A percentile compares a stretch with the other conserved stretches of the same genome.
Conservation (phyloP, 2,797 vertebrate genomes). For the Carduelis carduelis region DNA sequence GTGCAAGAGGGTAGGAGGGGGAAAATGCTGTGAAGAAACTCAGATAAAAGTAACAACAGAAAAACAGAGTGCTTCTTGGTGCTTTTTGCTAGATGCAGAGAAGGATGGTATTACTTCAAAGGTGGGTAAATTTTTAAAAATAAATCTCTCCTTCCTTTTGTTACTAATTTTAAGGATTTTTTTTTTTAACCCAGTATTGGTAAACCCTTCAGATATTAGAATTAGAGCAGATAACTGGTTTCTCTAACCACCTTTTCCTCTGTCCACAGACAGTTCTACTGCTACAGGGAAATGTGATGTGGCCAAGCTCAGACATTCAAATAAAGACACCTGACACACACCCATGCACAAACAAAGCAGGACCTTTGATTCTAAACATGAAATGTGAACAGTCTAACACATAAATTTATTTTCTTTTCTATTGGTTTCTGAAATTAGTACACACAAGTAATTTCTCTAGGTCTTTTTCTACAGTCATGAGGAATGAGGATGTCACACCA, state of each 20-base stretch:
- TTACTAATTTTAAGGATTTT: neutral
- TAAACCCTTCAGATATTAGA: neutral
- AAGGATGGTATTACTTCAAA: neutral
- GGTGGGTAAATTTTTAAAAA: accelerated
- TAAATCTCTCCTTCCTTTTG: neutral
- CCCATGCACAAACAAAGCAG: neutral
- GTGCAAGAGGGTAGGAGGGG: neutral
- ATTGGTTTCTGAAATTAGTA: neutral
- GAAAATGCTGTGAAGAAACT: neutral
- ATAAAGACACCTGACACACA: neutral
- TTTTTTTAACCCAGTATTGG: neutral
- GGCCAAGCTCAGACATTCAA: neutral
- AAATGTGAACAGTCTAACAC: neutral
- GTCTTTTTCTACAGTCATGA: neutral
- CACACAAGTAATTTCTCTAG: neutral
- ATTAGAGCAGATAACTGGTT: neutral
- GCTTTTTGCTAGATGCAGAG: neutral
- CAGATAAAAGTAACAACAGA: neutral
- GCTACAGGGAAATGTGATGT: neutral
- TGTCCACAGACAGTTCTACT: neutral
- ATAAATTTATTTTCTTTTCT: neutral
- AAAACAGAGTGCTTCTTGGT: neutral
- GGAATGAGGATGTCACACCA: neutral
- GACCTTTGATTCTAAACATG: neutral
- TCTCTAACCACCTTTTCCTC: neutral